phyloP scores from a whole-genome alignment of 2,113 vertebrate species.

The Cricetomys ansorgei region DNA sequence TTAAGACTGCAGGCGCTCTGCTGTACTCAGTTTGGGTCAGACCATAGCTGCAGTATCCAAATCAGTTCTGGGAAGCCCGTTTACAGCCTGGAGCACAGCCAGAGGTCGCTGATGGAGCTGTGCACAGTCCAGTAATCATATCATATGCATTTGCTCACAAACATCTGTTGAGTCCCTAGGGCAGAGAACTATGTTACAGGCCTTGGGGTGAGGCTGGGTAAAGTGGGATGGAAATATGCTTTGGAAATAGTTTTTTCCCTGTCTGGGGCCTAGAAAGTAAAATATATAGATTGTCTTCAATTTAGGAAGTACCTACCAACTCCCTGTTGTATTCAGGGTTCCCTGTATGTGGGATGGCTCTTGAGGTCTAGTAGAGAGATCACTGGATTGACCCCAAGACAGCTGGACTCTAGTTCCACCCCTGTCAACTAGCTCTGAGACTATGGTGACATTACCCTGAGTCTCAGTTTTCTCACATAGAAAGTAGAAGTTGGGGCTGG shows the following conservation, averaged over 20 bases:
- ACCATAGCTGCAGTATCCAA: not conserved
- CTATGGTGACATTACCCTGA: not conserved
- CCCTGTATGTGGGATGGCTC: not conserved
- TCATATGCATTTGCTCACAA: constrained; percentile 11
- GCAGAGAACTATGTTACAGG: not conserved
- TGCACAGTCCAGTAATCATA: not conserved
- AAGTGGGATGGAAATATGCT: not conserved
- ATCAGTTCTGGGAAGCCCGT: constrained; percentile 35
- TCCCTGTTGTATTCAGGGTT: not conserved
- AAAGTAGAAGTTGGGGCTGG: not conserved
- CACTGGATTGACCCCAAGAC: not conserved
- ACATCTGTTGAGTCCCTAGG: not conserved
- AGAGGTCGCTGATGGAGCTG: not conserved
- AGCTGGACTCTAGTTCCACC: not conserved
- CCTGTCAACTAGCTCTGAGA: not conserved
- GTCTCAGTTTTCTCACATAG: constrained; percentile 16
- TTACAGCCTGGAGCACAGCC: constrained; percentile 41
- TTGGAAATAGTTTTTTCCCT: constrained; percentile 7
- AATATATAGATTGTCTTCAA: not conserved
- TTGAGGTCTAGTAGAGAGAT: not conserved
- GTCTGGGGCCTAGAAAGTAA: not conserved
- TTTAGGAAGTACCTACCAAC: constrained; percentile 2
- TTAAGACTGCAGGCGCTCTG: not conserved
- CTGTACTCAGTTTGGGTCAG: not conserved
- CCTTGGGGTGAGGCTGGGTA: not conserved